phyloP scores from a whole-genome alignment of 2,113 vertebrate genomes.

The Poeciliopsis prolifica region DNA sequence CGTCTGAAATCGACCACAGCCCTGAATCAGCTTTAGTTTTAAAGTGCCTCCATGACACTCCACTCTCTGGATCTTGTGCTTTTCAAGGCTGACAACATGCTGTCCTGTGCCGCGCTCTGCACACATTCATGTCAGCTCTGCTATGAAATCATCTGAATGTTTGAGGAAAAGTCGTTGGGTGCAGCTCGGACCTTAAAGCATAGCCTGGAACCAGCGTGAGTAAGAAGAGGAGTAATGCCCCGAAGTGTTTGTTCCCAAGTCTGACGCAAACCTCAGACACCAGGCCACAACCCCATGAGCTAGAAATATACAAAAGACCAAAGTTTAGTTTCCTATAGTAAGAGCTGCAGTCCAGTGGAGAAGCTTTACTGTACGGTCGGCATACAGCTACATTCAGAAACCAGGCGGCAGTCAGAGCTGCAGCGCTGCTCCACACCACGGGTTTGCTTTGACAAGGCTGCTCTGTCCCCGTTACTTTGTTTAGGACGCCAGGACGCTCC shows the following conservation, averaged over 20 bases:
- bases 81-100: slow-evolving; percentile 65
- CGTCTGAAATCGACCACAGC: no score
- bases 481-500: slow-evolving; percentile 94
- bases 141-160: slow-evolving; percentile 54
- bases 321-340: slow-evolving; percentile 48
- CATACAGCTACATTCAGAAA: slow-evolving; percentile 72
- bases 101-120: slow-evolving; percentile 37
- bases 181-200: slow-evolving; percentile 55
- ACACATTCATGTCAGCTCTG: slow-evolving; percentile 53
- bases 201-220: slow-evolving; percentile 76
- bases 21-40: slow-evolving; percentile 41
- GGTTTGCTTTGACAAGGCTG: slow-evolving; percentile 66
- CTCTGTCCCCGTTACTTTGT: slow-evolving; percentile 60
- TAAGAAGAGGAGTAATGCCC: slow-evolving; percentile 87
- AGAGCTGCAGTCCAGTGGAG: slow-evolving; percentile 47
- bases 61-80: slow-evolving; percentile 74
- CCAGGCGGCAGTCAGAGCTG: slow-evolving; percentile 52
- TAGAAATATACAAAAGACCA: slow-evolving; percentile 42
- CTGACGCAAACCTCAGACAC: slow-evolving; percentile 65
- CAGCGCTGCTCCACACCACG: slow-evolving; percentile 41
- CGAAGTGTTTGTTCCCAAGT: slow-evolving; percentile 71
- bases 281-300: slow-evolving; percentile 54
- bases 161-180: slow-evolving; percentile 58
- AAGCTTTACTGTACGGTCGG: slow-evolving; percentile 53
- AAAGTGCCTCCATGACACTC: slow-evolving; percentile 60